Percentiles rank a stretch among this genome's conserved stretches.
phyloP scores from a whole-genome alignment of 2,797 vertebrate genomes.

The Merluccius polli region DNA sequence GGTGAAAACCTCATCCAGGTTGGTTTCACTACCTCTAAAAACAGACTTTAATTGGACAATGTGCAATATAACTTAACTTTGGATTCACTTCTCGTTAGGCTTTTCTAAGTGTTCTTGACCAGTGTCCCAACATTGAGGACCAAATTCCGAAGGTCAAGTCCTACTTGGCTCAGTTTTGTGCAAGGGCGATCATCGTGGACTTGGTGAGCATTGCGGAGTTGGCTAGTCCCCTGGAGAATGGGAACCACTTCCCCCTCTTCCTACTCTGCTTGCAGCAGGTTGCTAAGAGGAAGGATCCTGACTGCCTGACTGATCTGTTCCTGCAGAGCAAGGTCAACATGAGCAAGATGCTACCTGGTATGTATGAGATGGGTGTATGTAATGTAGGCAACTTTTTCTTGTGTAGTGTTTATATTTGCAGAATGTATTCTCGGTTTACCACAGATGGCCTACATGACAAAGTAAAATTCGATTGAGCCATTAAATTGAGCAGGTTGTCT shows the following conservation, averaged over 20 bases:
- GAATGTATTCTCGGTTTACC: neutral
- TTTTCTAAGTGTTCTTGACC: slow-evolving; percentile 88
- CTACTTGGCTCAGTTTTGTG: slow-evolving; percentile 95
- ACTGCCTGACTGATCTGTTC: slow-evolving; percentile 94
- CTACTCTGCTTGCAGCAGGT: slow-evolving; percentile 97
- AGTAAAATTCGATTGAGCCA: too few species aligned
- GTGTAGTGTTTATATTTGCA: neutral
- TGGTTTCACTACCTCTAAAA: slow-evolving; percentile 19
- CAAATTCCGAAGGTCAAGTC: slow-evolving; percentile 97
- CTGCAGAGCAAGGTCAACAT: slow-evolving; percentile 98
- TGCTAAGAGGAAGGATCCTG: slow-evolving; percentile 91
- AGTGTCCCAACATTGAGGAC: slow-evolving; percentile 93
- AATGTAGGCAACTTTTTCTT: neutral
- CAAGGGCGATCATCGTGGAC: slow-evolving; percentile 87
- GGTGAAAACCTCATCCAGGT: slow-evolving; percentile 96
- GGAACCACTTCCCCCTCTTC: slow-evolving; percentile 96
- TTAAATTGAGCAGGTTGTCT: too few species aligned
- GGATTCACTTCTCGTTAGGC: slow-evolving; percentile 69
- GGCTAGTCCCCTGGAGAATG: slow-evolving; percentile 94
- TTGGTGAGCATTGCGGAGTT: slow-evolving; percentile 90
- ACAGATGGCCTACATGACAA: too few species aligned
- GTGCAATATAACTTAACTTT: neutral
- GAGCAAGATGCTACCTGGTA: slow-evolving; percentile 99
- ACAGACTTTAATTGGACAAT: neutral
- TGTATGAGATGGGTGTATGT: slow-evolving; percentile 27